Conservation (phyloP, 2,113 vertebrate species). For the Odontesthes bonariensis region DNA sequence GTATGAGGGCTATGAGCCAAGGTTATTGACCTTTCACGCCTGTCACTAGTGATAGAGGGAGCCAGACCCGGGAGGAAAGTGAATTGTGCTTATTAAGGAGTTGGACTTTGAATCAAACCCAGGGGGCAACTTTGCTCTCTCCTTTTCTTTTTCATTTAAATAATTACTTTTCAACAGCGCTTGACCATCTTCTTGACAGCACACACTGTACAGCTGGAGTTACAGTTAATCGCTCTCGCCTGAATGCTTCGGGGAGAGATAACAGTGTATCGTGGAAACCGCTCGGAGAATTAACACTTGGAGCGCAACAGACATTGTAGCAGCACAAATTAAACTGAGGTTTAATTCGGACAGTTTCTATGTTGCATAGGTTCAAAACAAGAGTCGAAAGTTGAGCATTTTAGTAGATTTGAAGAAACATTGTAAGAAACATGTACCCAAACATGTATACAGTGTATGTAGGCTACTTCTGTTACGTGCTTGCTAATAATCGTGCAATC, state of each 20-base stretch:
- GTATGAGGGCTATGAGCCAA: conserved; percentile 79
- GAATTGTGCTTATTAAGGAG: conserved; percentile 78
- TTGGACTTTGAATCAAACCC: conserved; percentile 61
- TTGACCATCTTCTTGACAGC: conserved; percentile 50
- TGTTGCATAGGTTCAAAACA: neutral
- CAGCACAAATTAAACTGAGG: conserved; percentile 50
- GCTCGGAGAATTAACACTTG: conserved; percentile 61
- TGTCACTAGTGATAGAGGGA: conserved; percentile 78
- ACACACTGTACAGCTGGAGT: conserved; percentile 21
- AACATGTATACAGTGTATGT: no score
- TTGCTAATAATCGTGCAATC: no score
- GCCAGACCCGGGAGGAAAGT: conserved; percentile 45
- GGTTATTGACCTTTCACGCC: conserved; percentile 84
- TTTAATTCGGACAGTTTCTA: conserved; percentile 2
- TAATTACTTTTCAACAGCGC: conserved; percentile 30
- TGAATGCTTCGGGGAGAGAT: conserved; percentile 29
- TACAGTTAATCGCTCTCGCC: conserved; percentile 23
- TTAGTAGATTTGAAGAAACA: no score
- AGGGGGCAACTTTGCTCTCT: conserved; percentile 46
- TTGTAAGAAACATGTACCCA: no score
- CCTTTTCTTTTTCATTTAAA: conserved; percentile 53
- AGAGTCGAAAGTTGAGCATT: conserved; percentile 28
- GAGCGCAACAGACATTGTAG: conserved; percentile 49
- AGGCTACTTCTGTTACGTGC: no score
- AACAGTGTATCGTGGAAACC: conserved; percentile 41